Evolutionary conservation across 1,140 invertebrate genomes (phyloP).

Genomic region (Lethocerus indicus): DNA sequence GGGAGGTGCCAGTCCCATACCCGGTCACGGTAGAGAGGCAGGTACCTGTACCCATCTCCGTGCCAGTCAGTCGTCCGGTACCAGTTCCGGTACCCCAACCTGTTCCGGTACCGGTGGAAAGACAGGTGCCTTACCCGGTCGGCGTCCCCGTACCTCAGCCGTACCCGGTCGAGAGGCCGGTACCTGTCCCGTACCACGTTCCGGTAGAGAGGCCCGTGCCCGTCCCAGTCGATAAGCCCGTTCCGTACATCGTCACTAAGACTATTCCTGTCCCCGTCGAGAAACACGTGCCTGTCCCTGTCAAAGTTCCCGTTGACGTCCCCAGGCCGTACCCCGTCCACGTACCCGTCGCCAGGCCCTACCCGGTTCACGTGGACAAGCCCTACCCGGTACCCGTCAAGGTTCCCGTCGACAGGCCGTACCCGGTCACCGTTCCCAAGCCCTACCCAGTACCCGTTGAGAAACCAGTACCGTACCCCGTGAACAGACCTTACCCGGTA

Average conservation of each 20-base stretch:
- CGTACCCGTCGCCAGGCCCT: conserved; percentile 2
- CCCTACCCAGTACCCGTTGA: conserved; percentile 8
- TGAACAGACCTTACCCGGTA: conserved; percentile 6
- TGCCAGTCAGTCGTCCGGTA: conserved; percentile 5
- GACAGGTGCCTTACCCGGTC: conserved; percentile 2
- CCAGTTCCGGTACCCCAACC: conserved; percentile 5
- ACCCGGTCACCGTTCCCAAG: too few species aligned
- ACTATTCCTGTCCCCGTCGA: conserved; percentile 6
- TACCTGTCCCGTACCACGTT: too few species aligned
- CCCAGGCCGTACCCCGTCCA: conserved; percentile 10
- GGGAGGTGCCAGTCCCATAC: neutral
- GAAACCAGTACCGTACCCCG: conserved; percentile 6
- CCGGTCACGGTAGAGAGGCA: neutral
- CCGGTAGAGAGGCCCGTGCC: too few species aligned
- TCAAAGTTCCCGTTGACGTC: conserved; percentile 6
- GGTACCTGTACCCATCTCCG: conserved; percentile 5
- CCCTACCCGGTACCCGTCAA: conserved; percentile 7
- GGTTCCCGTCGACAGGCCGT: conserved; percentile 9
- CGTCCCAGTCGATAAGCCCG: conserved; percentile 6
- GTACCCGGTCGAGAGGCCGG: conserved; percentile 6
- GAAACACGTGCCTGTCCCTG: conserved; percentile 6
- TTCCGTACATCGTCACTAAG: conserved; percentile 1
- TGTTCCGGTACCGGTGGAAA: conserved; percentile 5
- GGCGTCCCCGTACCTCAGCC: conserved; percentile 9
- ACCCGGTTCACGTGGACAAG: conserved; percentile 1